Conservation (phyloP, 1,140 invertebrate species). For the Orius insidiosus region DNA sequence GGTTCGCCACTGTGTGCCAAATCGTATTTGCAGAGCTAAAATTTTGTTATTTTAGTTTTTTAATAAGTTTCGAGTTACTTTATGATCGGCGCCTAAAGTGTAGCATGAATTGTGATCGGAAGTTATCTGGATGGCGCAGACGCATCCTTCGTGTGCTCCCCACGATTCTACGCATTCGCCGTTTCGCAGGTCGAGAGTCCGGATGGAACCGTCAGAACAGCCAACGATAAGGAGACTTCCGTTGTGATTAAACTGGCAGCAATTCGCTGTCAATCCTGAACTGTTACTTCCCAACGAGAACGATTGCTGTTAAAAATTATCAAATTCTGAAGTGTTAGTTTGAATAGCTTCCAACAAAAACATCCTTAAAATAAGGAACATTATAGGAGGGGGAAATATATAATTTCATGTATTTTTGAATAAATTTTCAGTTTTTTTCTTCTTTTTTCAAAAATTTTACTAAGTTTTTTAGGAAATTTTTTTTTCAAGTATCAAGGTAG, state of each 20-base stretch:
- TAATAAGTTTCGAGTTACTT: constrained; percentile 14
- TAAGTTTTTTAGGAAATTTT: too few species aligned
- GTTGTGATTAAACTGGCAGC: constrained; percentile 44
- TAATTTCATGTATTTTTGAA: too few species aligned
- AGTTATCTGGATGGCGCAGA: constrained; percentile 18
- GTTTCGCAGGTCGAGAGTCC: constrained; percentile 37
- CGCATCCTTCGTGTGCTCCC: constrained; percentile 18
- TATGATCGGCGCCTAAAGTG: constrained; percentile 20
- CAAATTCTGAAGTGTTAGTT: too few species aligned
- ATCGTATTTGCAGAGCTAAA: constrained; percentile 20
- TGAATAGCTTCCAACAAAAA: too few species aligned
- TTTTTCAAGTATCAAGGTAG: too few species aligned
- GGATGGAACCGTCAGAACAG: constrained; percentile 38
- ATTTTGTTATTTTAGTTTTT: background rate
- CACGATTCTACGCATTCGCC: constrained; percentile 37
- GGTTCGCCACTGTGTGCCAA: constrained; percentile 19
- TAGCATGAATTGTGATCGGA: constrained; percentile 21
- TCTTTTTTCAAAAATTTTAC: too few species aligned
- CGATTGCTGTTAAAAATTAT: constrained; percentile 11
- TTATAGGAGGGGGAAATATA: too few species aligned
- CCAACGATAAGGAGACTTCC: constrained; percentile 45
- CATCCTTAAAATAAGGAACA: too few species aligned
- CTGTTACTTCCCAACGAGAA: constrained; percentile 12
- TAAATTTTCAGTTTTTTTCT: too few species aligned
- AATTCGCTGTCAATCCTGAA: constrained; percentile 20